Conservation (phyloP, 2,888 invertebrate genomes). For the Cremastobaeus sp. region DNA sequence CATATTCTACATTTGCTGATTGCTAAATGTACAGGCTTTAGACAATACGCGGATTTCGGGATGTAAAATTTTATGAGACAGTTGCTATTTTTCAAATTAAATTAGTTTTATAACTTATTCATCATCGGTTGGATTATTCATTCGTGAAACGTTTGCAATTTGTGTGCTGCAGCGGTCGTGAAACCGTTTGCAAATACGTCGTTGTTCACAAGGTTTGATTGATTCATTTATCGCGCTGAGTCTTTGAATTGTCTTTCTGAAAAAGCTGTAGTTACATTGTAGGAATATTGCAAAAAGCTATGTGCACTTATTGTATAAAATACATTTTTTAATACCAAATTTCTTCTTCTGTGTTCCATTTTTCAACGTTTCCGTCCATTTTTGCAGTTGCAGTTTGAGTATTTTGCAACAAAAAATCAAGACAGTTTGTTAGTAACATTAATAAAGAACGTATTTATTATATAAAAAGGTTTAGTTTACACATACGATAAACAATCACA, state of each 20-base stretch:
- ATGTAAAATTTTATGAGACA: not conserved
- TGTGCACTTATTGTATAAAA: conserved; percentile 57
- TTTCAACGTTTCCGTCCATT: too few species aligned
- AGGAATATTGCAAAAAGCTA: conserved; percentile 44
- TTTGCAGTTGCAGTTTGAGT: too few species aligned
- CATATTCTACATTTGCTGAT: conserved; percentile 46
- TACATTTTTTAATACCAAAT: conserved; percentile 54
- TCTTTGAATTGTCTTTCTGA: conserved; percentile 37
- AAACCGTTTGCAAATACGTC: too few species aligned
- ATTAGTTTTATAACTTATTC: conserved; percentile 10
- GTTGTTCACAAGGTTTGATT: conserved; percentile 13
- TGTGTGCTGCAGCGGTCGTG: too few species aligned
- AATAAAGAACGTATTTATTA: too few species aligned
- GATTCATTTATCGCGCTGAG: conserved; percentile 14
- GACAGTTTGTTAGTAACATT: too few species aligned
- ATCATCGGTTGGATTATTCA: not conserved
- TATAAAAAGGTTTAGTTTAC: too few species aligned
- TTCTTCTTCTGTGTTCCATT: too few species aligned
- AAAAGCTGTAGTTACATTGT: conserved; percentile 44
- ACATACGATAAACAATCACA: too few species aligned
- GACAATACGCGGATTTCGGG: conserved; percentile 44
- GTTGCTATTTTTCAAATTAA: not conserved
- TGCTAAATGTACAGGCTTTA: conserved; percentile 56
- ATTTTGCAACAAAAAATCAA: too few species aligned
- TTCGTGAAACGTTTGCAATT: conserved; percentile 13